A percentile compares a stretch with the other conserved stretches of the same genome.
These are phyloP conservation scores for Drosophila antonietae DNA, from an alignment of 2,888 invertebrate species.

Conservation along the genomic window DNA sequence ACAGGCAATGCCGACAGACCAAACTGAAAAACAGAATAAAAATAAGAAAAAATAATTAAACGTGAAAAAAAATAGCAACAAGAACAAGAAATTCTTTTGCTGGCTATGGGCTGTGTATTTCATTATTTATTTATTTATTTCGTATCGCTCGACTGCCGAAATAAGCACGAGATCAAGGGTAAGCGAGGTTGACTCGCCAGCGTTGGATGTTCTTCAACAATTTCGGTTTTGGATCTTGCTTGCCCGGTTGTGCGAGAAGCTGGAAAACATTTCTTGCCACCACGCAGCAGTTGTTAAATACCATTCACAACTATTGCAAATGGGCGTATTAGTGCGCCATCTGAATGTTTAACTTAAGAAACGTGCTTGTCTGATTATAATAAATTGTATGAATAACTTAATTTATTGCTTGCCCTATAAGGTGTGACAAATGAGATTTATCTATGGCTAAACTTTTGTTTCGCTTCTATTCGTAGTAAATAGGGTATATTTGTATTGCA, in stretches of 20 bases:
- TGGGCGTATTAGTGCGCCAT: background rate
- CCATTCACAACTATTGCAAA: background rate
- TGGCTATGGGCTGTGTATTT: constrained; percentile 48
- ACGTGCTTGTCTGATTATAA: background rate
- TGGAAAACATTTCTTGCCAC: constrained; percentile 69
- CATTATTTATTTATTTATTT: constrained; percentile 63
- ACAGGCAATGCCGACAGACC: constrained; percentile 60
- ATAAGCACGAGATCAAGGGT: constrained; percentile 78
- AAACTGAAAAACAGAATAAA: constrained; percentile 15
- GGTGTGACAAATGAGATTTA: background rate
- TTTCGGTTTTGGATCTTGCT: constrained; percentile 33
- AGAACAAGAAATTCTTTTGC: constrained; percentile 66
- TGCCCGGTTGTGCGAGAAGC: constrained; percentile 50
- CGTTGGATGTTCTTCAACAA: constrained; percentile 31
- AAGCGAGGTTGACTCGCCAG: constrained; percentile 41
- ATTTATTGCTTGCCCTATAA: background rate
- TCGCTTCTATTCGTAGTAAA: no score
- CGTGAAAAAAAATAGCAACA: constrained; percentile 1
- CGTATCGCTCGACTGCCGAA: constrained; percentile 68
- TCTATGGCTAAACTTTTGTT: background rate
- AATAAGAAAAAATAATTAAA: background rate
- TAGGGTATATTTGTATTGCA: background rate
- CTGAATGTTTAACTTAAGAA: background rate
- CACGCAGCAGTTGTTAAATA: constrained; percentile 13
- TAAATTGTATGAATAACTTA: background rate